A percentile compares a stretch with the other conserved stretches of the same genome.
phyloP scores from a whole-genome alignment of 1,140 invertebrate species.

The Cydia fagiglandana region DNA sequence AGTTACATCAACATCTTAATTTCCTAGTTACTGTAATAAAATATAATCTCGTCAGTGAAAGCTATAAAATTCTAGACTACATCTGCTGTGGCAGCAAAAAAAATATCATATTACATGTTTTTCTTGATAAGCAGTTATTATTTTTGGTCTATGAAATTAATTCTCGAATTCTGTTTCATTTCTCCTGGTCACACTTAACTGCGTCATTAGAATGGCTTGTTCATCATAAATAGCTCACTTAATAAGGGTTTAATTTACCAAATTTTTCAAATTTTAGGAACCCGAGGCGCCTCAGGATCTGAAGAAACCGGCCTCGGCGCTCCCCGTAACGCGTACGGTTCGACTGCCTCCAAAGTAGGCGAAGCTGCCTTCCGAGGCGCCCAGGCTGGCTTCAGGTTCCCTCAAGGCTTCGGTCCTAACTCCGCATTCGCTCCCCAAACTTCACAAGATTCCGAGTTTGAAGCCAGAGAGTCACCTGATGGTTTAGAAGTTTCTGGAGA shows the following conservation, averaged over 20 bases:
- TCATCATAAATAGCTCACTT: no score
- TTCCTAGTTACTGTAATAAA: no score
- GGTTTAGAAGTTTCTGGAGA: neutral
- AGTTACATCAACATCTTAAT: slow-evolving; percentile 27
- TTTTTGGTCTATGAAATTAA: no score
- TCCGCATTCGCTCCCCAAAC: neutral
- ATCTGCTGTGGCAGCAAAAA: no score
- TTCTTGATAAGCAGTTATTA: no score
- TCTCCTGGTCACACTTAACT: no score
- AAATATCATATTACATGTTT: no score
- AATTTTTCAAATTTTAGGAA: slow-evolving; percentile 44
- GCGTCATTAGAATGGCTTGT: no score
- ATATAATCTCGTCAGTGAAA: no score
- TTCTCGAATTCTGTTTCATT: no score
- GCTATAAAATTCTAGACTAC: no score
- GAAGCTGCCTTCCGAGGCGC: slow-evolving; percentile 63
- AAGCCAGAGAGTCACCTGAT: neutral
- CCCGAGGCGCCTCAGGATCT: slow-evolving; percentile 48
- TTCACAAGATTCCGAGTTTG: slow-evolving; percentile 8
- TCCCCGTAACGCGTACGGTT: slow-evolving; percentile 61
- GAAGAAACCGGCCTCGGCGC: slow-evolving; percentile 57
- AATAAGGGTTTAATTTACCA: no score
- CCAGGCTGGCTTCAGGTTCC: slow-evolving; percentile 35
- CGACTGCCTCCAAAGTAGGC: slow-evolving; percentile 68
- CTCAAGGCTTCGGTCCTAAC: neutral